Base-by-base conservation (phyloP, 2,797 vertebrate species). In the Oreochromis mossambicus region DNA sequence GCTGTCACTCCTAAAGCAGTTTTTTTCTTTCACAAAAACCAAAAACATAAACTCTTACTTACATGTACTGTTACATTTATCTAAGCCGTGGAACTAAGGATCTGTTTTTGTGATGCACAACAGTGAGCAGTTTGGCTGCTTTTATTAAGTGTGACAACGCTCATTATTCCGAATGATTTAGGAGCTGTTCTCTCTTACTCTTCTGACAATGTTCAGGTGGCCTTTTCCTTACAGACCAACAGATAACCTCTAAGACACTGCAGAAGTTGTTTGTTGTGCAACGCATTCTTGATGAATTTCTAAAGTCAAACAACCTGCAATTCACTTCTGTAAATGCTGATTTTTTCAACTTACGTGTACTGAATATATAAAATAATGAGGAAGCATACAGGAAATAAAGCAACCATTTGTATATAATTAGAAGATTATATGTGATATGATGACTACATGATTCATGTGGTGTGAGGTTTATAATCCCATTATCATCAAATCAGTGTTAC, bases 151-250 rank as follows among this genome's bases (percentile, higher is more conserved):
- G 86, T 93, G 92, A 94, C 92, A 94, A 89, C 78, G 76, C 84
- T 93, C 92, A 93, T 94, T 94, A 93, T 92, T 95, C 89, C 88
- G 86, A 91, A 92, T 94, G 89, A 94, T 95, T 94, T 89, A 94
- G 85, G 81, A 78, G 80, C 83, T 70, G 80, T 80, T 88, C 86
- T 82, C 75, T 78, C 85, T 80, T 70, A 92, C 92, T 88, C 73
- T 43, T 90, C 87, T 90, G 92, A 93, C 93, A 92, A 89, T 76
- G 78, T 94, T 92, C 91, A 38, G 89, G 86, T 92, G 89, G 86
- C 81, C 90, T 87, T 89, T 90, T 91, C 87, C 88, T 94, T 61
- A 75, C 8, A 24, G 90, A 77, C 75, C 68, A 89, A 83, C 78
- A 91, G 91, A 94, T 91, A 93, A 94, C 91, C 90, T 91, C 82